Conservation (phyloP, 2,113 vertebrate genomes). For the Pagrus major region DNA sequence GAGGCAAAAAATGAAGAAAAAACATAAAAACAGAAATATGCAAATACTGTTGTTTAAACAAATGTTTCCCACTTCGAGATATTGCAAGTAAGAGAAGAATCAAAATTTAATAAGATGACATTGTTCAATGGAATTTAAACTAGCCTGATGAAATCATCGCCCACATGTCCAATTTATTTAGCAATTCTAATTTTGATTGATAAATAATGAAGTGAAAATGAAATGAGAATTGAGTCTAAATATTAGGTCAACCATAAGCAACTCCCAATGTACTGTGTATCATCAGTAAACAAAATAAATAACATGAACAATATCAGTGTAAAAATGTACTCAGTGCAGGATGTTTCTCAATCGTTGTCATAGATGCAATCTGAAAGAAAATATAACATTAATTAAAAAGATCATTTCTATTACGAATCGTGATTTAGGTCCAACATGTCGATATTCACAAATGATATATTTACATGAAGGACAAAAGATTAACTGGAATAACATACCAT, state of each 20-base stretch:
- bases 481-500: slow-evolving; percentile 84
- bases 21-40: slow-evolving; percentile 26
- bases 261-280: slow-evolving; percentile 9
- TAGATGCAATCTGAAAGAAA: slow-evolving; percentile 83
- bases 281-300: slow-evolving; percentile 68
- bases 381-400: not conserved
- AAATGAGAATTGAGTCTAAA: slow-evolving; percentile 7
- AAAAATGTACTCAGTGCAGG: slow-evolving; percentile 3
- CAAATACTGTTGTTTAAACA: slow-evolving; percentile 61
- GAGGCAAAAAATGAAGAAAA: not conserved
- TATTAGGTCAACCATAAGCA: slow-evolving; percentile 1
- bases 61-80: slow-evolving; percentile 1
- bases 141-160: not conserved
- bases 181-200: not conserved
- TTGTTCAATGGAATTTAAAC: slow-evolving; percentile 30
- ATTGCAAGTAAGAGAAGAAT: not conserved
- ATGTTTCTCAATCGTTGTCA: slow-evolving; percentile 82
- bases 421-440: not conserved
- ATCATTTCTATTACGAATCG: not conserved
- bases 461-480: not conserved
- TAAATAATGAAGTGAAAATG: slow-evolving; percentile 19
- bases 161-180: not conserved
- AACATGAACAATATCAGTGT: slow-evolving; percentile 41
- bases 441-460: not conserved
- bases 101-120: not conserved